Conservation (phyloP, 2,888 invertebrate species). For the Arge pagana region DNA sequence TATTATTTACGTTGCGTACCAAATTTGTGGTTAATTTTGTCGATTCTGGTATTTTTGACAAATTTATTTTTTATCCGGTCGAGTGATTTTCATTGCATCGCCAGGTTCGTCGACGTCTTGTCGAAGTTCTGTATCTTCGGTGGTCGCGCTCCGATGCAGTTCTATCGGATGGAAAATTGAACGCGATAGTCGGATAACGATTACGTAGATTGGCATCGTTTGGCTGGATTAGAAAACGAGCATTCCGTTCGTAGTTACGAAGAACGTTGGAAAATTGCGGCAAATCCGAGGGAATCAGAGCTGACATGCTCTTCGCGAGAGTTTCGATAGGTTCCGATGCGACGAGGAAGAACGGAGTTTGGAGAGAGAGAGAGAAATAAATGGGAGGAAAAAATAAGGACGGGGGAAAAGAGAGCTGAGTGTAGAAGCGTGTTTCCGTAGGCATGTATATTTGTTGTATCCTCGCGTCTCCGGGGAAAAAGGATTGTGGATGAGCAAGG, state of each 20-base stretch:
- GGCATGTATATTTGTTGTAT: conserved; percentile 31
- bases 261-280: conserved; percentile 27
- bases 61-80: too few relatives aligned
- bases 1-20: too few relatives aligned
- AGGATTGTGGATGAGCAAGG: too few relatives aligned
- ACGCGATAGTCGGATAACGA: conserved; percentile 10
- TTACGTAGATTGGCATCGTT: conserved; percentile 8
- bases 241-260: not conserved
- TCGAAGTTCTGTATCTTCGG: too few relatives aligned
- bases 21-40: too few relatives aligned
- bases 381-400: conserved; percentile 6
- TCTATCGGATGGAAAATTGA: conserved; percentile 3
- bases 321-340: conserved; percentile 25
- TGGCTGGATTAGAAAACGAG: conserved; percentile 7
- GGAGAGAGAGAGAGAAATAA: conserved; percentile 1
- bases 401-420: conserved; percentile 4
- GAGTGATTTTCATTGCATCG: too few relatives aligned
- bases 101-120: too few relatives aligned
- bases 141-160: too few relatives aligned
- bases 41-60: too few relatives aligned
- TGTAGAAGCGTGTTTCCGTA: conserved; percentile 10
- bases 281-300: conserved; percentile 21
- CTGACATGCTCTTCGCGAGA: conserved; percentile 1
- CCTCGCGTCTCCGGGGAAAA: too few relatives aligned
- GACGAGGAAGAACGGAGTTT: too few relatives aligned